Conservation (phyloP, 2,888 invertebrate genomes). For the Schizaphis graminum region DNA sequence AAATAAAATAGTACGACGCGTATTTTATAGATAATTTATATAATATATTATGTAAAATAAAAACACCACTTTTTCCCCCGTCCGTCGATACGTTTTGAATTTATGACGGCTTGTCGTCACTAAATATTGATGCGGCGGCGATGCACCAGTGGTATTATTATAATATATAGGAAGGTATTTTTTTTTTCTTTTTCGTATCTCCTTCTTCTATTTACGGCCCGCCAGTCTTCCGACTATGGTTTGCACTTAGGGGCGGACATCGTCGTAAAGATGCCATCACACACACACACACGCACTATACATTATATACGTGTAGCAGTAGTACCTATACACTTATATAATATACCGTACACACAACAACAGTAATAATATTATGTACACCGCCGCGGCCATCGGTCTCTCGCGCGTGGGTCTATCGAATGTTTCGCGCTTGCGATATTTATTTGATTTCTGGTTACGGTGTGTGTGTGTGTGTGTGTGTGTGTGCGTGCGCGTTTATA, state of each 20-base stretch:
- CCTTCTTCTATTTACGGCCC: slow-evolving; percentile 40
- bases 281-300: neutral
- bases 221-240: slow-evolving; percentile 52
- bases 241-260: slow-evolving; percentile 65
- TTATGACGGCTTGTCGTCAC: slow-evolving; percentile 63
- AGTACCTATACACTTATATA: neutral
- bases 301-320: neutral
- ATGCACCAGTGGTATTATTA: neutral
- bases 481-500: too few relatives aligned
- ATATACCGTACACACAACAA: neutral
- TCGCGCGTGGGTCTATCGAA: slow-evolving; percentile 12
- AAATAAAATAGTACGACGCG: slow-evolving; percentile 2
- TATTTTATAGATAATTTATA: slow-evolving; percentile 24
- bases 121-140: slow-evolving; percentile 51
- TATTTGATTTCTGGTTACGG: neutral
- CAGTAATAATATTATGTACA: neutral
- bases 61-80: slow-evolving; percentile 6
- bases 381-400: neutral
- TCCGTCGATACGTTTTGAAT: slow-evolving; percentile 52
- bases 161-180: slow-evolving; percentile 4
- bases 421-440: slow-evolving; percentile 21
- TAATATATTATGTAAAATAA: slow-evolving; percentile 24
- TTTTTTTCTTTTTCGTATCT: neutral
- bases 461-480: neutral
- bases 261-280: slow-evolving; percentile 59